Base-by-base conservation (phyloP, 2,113 vertebrate genomes). In the Passerina amoena region DNA sequence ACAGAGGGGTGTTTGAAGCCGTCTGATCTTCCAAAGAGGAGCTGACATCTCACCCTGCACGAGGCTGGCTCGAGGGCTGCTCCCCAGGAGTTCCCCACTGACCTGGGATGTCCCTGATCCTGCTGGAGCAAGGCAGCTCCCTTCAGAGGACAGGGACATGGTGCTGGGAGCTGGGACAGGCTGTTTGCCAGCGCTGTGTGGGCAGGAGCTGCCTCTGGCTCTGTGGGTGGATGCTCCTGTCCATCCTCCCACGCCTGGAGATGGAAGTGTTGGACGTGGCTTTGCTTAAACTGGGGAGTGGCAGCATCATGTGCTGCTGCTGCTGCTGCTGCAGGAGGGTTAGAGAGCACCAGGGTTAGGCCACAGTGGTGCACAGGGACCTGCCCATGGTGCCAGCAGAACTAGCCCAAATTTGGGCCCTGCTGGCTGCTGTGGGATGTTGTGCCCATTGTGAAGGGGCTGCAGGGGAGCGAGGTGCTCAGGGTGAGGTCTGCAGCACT, bases 121-220 rank as follows among this genome's bases (percentile, higher is more conserved):
- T 27, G 33, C 68, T 56, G 81, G 69, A 91, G 81, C 33, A 9
- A 60, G 44, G 65, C 61, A 40, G 69, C 69, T 94, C 33, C 61
- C 19, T 85, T 54, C 14, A 47, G 64, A 66, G 38, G 16, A 84
- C 68, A 10, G 44, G 77, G 68, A 86, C 81, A 8, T 40, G 81
- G 61, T 84, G 81, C 10, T 79, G 78, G 82, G 31, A 54, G 75
- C 73, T 76, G 92, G 60, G 69, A 15, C 0, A 1, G 92, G 90
- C 40, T 23, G 68, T 88, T 91, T 90, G 87, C 90, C 92, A 82
- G 92, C 0, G 0, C 66, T 42, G 22, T 22, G 88, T 95, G 90
- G 95, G 93, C 68, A 87, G 81, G 65, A 93, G 70, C 78, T 83
- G 83, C 73, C 93, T 91, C 73, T 87, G 81, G 48, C 70, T 61